phyloP scores from a whole-genome alignment of 2,797 vertebrate genomes.

The Odontamblyopus rebecca region DNA sequence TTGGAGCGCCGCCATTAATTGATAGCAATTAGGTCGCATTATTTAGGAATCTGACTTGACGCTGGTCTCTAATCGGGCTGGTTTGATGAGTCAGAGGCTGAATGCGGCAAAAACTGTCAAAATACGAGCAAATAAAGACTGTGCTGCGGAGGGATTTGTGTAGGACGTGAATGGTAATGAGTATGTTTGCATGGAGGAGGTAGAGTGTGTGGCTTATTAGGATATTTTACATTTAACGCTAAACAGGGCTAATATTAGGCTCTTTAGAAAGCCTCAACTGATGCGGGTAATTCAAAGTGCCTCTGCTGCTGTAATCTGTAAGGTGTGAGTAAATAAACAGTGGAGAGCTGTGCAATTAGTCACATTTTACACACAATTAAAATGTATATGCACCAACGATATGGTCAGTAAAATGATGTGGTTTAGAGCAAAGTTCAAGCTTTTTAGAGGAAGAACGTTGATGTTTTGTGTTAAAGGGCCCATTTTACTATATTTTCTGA shows the following conservation, averaged over 20 bases:
- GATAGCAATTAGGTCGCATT: slow-evolving; percentile 63
- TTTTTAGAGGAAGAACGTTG: no score
- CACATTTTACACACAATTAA: no score
- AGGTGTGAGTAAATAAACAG: neutral
- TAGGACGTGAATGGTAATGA: slow-evolving; percentile 35
- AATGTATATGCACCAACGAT: no score
- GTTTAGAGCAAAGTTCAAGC: no score
- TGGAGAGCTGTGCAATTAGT: no score
- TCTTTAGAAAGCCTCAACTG: slow-evolving; percentile 1
- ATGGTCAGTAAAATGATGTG: no score
- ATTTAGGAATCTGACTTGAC: slow-evolving; percentile 64
- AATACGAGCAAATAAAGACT: slow-evolving; percentile 47
- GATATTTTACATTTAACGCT: slow-evolving; percentile 6
- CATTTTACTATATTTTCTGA: no score
- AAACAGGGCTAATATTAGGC: neutral
- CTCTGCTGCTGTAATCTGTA: neutral
- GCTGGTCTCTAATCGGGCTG: slow-evolving; percentile 55
- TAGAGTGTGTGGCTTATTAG: slow-evolving; percentile 4
- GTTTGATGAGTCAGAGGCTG: slow-evolving; percentile 48
- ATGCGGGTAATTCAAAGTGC: neutral
- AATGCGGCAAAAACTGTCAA: slow-evolving; percentile 53
- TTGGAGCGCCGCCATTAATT: slow-evolving; percentile 53
- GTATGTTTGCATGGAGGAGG: slow-evolving; percentile 10
- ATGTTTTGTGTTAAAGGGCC: no score
- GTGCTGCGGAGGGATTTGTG: slow-evolving; percentile 30